A percentile compares a stretch with the other conserved stretches of the same genome.
These are phyloP conservation scores for Lepidocolaptes lacrymiger DNA, from an alignment of 2,797 vertebrate genomes.

Conservation along the genomic window DNA sequence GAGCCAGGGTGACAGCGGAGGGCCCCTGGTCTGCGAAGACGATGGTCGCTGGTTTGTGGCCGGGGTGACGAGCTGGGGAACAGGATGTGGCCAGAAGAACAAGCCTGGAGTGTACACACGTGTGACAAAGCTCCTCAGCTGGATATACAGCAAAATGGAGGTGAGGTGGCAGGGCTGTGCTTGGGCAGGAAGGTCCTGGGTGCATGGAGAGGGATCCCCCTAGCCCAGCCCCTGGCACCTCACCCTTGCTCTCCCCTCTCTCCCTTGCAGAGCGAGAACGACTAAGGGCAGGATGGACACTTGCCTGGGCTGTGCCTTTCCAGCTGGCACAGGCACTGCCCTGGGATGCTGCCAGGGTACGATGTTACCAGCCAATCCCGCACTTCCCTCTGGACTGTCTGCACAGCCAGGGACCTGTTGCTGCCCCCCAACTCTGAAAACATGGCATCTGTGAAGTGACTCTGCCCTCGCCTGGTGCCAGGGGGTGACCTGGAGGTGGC, in stretches of 20 bases:
- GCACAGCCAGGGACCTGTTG: neutral
- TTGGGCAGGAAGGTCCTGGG: accelerated
- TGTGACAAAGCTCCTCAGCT: constrained; percentile 82
- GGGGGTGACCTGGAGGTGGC: neutral
- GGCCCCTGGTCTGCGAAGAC: constrained; percentile 87
- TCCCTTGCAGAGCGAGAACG: constrained; percentile 7
- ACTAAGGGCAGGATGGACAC: neutral
- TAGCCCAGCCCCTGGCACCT: neutral
- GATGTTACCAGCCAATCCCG: neutral
- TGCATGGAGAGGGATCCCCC: neutral
- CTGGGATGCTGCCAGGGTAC: neutral
- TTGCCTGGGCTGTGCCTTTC: neutral
- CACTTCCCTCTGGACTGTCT: neutral
- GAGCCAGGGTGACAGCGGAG: constrained; percentile 91
- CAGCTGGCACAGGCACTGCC: accelerated
- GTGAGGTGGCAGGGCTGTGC: constrained; percentile 68
- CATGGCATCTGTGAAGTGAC: neutral
- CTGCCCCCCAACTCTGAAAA: neutral
- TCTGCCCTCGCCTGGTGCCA: neutral
- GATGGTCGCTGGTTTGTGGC: constrained; percentile 82
- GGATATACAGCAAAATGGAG: constrained; percentile 91
- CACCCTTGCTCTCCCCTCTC: neutral
- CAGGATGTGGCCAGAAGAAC: constrained; percentile 84
- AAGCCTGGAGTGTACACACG: constrained; percentile 90
- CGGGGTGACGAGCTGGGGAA: constrained; percentile 93